Conservation (phyloP, 2,888 invertebrate genomes). For the Aleiodes leptofemur region DNA sequence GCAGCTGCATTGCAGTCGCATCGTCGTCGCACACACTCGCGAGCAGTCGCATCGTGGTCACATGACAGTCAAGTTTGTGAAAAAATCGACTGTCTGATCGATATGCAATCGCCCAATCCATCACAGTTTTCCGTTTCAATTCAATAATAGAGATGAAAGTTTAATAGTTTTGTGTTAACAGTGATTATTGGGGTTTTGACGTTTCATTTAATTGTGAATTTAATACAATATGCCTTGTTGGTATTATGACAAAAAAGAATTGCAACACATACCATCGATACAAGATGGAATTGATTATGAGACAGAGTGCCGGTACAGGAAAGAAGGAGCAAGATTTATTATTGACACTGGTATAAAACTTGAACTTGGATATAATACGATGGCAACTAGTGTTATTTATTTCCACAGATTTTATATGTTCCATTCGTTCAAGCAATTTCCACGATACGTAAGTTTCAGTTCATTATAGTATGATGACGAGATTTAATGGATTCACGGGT, state of each 20-base stretch:
- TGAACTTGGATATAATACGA: constrained; percentile 96
- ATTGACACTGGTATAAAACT: constrained; percentile 95
- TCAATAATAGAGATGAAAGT: no score
- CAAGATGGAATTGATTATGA: constrained; percentile 92
- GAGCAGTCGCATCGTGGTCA: no score
- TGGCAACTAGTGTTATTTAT: constrained; percentile 98
- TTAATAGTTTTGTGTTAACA: no score
- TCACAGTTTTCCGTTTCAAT: no score
- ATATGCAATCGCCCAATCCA: no score
- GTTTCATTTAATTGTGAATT: neutral
- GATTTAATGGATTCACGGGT: no score
- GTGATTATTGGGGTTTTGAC: no score
- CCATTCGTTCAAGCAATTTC: constrained; percentile 97
- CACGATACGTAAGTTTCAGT: constrained; percentile 83
- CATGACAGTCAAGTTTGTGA: no score
- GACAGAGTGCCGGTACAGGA: constrained; percentile 93
- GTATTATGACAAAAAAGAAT: constrained; percentile 96
- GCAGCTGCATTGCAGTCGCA: no score
- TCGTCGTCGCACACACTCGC: no score
- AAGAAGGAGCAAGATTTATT: constrained; percentile 97
- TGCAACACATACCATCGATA: constrained; percentile 92
- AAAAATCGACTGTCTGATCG: no score
- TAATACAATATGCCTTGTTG: constrained; percentile 93
- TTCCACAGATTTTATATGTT: constrained; percentile 99
- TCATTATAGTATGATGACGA: no score